Percentiles rank a stretch among this genome's conserved stretches.
These are phyloP conservation scores for Phenganax marumi DNA, from an alignment of 92 coral and sea anemone genomes.

Conservation along the genomic window DNA sequence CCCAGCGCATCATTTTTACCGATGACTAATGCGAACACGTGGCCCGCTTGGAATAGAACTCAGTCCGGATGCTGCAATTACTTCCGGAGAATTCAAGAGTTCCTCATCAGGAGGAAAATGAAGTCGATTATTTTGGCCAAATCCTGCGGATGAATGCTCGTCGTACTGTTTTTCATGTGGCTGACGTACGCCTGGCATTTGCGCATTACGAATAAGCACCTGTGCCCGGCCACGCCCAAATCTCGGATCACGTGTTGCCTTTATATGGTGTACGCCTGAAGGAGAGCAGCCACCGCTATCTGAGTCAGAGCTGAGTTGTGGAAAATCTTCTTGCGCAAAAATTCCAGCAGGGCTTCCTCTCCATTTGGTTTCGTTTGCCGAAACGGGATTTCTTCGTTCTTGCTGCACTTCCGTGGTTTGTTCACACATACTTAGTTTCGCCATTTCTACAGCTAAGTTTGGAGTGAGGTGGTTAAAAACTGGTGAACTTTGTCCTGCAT, in stretches of 20 bases:
- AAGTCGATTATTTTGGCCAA: conserved; percentile 16
- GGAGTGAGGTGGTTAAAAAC: neutral
- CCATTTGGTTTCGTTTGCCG: neutral
- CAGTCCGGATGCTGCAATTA: conserved; percentile 57
- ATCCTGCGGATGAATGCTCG: neutral
- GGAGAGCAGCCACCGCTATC: conserved; percentile 61
- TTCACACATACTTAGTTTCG: neutral
- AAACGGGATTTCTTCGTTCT: conserved; percentile 9
- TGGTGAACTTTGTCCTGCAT: neutral
- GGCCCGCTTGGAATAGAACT: conserved; percentile 67
- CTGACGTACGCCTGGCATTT: conserved; percentile 68
- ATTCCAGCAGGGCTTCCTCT: conserved; percentile 20
- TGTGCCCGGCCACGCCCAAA: conserved; percentile 94
- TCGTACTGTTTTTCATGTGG: conserved; percentile 59
- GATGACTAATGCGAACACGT: conserved; percentile 70
- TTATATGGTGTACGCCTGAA: neutral
- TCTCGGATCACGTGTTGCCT: conserved; percentile 36
- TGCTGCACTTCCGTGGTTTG: neutral
- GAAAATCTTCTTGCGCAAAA: conserved; percentile 74
- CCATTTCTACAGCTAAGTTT: conserved; percentile 15
- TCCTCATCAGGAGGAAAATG: conserved; percentile 82
- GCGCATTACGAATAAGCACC: conserved; percentile 60
- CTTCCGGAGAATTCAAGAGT: conserved; percentile 67
- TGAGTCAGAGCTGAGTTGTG: conserved; percentile 84
- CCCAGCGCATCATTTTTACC: conserved; percentile 24